These are phyloP conservation scores for Lagorchestes hirsutus DNA, from an alignment of 2,797 vertebrate species.

Conservation along the genomic window DNA sequence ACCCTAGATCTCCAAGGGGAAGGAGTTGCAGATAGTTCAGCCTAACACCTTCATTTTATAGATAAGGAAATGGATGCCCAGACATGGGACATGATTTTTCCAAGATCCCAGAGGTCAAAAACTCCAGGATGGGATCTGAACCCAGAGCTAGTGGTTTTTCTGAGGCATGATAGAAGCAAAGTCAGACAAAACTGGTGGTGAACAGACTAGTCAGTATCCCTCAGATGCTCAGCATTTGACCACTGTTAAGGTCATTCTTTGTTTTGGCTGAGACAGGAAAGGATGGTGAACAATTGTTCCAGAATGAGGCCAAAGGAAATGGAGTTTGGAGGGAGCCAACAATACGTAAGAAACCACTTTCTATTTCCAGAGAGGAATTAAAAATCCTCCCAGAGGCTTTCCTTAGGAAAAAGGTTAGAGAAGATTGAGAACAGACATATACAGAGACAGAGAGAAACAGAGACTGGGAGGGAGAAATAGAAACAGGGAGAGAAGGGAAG, in stretches of 20 bases:
- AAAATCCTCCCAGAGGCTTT: neutral
- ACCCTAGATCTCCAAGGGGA: neutral
- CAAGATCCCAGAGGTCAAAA: neutral
- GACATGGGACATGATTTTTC: neutral
- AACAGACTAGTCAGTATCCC: neutral
- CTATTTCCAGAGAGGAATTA: neutral
- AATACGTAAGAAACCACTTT: neutral
- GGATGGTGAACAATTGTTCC: neutral
- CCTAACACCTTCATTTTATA: neutral
- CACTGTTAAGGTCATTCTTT: neutral
- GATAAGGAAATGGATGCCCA: too few relatives aligned
- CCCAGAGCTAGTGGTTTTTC: neutral
- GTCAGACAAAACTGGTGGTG: neutral
- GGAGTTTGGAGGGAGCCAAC: neutral
- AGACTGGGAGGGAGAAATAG: neutral
- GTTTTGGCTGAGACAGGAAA: neutral
- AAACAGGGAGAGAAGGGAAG: neutral
- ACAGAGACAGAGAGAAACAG: neutral
- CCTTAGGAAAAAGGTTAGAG: neutral
- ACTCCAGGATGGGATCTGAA: neutral
- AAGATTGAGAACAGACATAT: neutral
- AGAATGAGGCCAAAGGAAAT: neutral
- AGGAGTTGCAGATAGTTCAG: neutral
- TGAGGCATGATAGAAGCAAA: neutral
- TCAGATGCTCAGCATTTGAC: neutral